phyloP scores from a whole-genome alignment of 2,797 vertebrate genomes.

The Rhynchonycteris naso region DNA sequence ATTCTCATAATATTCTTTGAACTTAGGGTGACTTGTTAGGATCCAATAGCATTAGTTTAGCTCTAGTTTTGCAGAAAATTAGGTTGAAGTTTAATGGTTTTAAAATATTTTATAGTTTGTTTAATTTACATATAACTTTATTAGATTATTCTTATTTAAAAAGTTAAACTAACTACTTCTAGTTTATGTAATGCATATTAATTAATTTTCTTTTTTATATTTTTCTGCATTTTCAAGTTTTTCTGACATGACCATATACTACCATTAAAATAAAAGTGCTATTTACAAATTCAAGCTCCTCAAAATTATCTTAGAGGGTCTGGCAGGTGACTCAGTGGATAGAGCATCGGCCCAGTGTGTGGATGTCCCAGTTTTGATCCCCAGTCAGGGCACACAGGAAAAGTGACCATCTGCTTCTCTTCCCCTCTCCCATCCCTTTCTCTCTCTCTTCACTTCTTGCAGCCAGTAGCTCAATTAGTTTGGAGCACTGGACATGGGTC shows the following conservation, averaged over 20 bases:
- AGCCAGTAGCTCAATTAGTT: too few relatives aligned
- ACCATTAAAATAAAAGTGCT: not conserved
- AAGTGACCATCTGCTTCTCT: too few relatives aligned
- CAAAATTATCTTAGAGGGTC: not conserved
- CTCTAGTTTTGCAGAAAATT: not conserved
- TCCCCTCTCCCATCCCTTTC: too few relatives aligned
- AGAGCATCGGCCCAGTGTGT: too few relatives aligned
- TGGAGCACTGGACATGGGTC: too few relatives aligned
- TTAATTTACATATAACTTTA: not conserved
- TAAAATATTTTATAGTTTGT: not conserved
- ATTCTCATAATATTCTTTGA: not conserved
- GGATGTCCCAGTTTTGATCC: too few relatives aligned
- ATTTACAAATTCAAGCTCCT: not conserved
- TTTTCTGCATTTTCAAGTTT: not conserved
- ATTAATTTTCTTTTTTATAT: not conserved
- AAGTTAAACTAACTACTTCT: not conserved
- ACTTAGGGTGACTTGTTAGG: not conserved
- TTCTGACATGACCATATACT: not conserved
- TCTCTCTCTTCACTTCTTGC: too few relatives aligned
- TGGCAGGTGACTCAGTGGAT: too few relatives aligned
- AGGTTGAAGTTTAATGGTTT: not conserved
- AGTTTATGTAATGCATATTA: not conserved
- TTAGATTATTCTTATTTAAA: conserved; percentile 12
- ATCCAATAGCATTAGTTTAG: not conserved
- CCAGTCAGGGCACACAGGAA: too few relatives aligned